Evolutionary conservation across 2,797 vertebrate species (phyloP), one percentile per base, ranked within the genome.

Genomic region (Oreonectes daqikongensis): DNA sequence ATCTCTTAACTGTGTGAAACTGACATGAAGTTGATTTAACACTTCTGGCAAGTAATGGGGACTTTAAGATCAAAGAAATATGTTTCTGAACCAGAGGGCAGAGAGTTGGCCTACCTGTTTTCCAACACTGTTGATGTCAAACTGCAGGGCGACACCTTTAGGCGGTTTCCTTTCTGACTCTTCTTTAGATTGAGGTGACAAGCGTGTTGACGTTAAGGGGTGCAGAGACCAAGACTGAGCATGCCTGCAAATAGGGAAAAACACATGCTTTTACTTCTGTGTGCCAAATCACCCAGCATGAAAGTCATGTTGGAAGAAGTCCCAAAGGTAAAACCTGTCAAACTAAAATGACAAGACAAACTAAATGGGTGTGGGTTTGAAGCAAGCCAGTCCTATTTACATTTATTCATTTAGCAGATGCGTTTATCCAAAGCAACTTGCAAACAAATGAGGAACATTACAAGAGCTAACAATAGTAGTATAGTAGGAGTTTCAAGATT

Each of bases 91-190:
- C 18, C 8, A 17, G 66, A 11, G 26, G 66, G 14, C 26, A 20
- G 12, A 20, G 35, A 14, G 4, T 10, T 14, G 10, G 17, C 32
- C 8, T 77, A 98, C 96, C 92, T 96, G 96, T 88, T 97, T 99
- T 72, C 95, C 95, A 73, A 99, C 96, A 79, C 96, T 98, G 88
- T 98, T 99, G 83, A 99, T 99, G 85, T 99, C 96, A 84, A 99
- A 99, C 78, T 98, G 94, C 78, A 99, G 83, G 3, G 95, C 90
- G 30, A 99, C 96, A 20, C 97, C 97, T 94, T 97, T 98, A 14
- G 97, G 97, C 65, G 94, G 84, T 85, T 96, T 97, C 87, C 89
- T 94, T 84, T 94, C 91, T 80, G 95, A 94, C 17, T 86, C 90
- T 0, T 89, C 91, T n/a, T 95, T 94, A 73, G 87, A 86, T 84